phyloP scores from a whole-genome alignment of 2,113 vertebrate species.

The Microcebus murinus region DNA sequence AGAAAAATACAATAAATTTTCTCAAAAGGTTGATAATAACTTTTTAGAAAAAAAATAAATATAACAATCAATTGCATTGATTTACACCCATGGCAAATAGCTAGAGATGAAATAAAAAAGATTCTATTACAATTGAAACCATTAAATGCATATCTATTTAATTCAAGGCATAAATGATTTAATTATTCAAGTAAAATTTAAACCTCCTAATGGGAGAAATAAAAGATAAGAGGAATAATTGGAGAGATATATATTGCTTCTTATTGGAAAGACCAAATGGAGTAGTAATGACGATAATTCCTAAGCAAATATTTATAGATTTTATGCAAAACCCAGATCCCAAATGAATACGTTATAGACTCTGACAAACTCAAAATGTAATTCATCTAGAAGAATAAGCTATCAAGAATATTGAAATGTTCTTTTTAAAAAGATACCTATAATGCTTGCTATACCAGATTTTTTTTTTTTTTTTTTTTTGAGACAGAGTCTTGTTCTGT shows the following conservation, averaged over 20 bases:
- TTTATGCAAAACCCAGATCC: conserved; percentile 65
- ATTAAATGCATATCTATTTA: conserved; percentile 61
- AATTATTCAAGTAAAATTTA: conserved; percentile 73
- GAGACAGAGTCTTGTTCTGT: too few relatives aligned
- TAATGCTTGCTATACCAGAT: background rate
- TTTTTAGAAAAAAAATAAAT: conserved; percentile 45
- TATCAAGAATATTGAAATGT: conserved; percentile 24
- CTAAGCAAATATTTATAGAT: conserved; percentile 72
- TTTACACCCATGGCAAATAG: conserved; percentile 10
- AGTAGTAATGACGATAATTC: conserved; percentile 60
- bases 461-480: too few relatives aligned
- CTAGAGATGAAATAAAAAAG: conserved; percentile 42
- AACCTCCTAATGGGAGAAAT: conserved; percentile 63
- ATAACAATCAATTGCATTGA: conserved; percentile 3
- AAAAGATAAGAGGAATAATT: conserved; percentile 60
- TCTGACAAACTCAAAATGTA: conserved; percentile 37
- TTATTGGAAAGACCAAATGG: conserved; percentile 54
- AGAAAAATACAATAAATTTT: conserved; percentile 35
- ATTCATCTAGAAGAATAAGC: conserved; percentile 49
- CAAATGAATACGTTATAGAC: conserved; percentile 48
- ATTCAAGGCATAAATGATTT: conserved; percentile 64
- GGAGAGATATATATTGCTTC: background rate
- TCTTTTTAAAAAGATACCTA: conserved; percentile 47
- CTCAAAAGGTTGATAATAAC: background rate
- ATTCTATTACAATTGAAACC: conserved; percentile 54